Base-by-base conservation (phyloP, 2,113 vertebrate genomes). In the Physeter macrocephalus region DNA sequence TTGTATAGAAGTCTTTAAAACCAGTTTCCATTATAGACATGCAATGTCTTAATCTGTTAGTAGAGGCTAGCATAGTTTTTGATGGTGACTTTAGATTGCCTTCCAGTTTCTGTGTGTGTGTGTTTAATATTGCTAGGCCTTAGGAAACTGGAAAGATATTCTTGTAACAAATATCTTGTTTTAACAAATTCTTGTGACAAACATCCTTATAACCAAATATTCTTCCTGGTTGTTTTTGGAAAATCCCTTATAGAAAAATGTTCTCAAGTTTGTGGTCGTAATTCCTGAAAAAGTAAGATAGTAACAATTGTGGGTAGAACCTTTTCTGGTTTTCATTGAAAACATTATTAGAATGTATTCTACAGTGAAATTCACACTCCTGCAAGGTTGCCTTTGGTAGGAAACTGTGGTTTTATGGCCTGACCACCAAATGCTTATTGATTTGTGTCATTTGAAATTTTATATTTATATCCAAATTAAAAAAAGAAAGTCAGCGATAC, bases 381-480 rank as follows among this genome's bases (percentile, higher is more conserved):
- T 88, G 34, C n/a, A 89, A 81, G 80, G 87, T 88, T 78, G 62
- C 27, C 69, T 81, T 85, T 84, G 29, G 49, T 92, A 87, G 80
- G 34, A 96, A 95, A 93, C 72, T 61, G 67, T 61, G 52, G 67
- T 77, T 95, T 97, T 31, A 39, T 39, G 72, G 10, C 69, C 49
- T 93, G 62, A 83, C 43, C 31, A 77, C 71, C 54, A 88, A 72
- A 61, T 92, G 9, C 72, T 52, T 88, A 66, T 75, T 85, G 71
- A 81, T 78, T 93, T 89, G 43, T 94, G 15, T 88, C 80, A 95
- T 92, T 90, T 97, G 52, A 84, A 75, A 75, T 78, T 64, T 93
- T 92, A 41, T 89, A 54, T 94, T 94, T 82, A 46, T 69, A 78
- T 67, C 49, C 52, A 90, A 61, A 78, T 88, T 31, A 10, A 78